A percentile compares a stretch with the other conserved stretches of the same genome.
Conservation (phyloP, 1,140 invertebrate genomes). For the Bombus polaris region DNA sequence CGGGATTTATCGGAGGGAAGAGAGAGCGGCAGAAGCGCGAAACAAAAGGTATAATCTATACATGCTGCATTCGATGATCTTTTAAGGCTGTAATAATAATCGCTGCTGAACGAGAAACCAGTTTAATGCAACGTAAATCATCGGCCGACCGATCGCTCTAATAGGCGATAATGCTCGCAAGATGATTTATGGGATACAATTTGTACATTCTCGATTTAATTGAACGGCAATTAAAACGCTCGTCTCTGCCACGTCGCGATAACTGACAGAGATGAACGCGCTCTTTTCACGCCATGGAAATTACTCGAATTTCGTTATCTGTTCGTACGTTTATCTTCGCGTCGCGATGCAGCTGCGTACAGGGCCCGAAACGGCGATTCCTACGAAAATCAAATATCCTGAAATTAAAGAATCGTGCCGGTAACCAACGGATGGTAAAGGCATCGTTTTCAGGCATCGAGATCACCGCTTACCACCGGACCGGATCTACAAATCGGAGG, state of each 20-base stretch:
- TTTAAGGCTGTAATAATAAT: conserved; percentile 4
- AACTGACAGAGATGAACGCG: background rate
- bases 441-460: conserved; percentile 38
- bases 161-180: conserved; percentile 36
- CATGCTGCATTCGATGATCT: background rate
- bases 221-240: conserved; percentile 44
- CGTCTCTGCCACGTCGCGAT: conserved; percentile 3
- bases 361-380: too few relatives aligned
- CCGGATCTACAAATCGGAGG: background rate
- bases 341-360: too few relatives aligned
- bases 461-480: conserved; percentile 17
- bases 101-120: background rate
- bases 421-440: background rate
- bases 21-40: too few relatives aligned
- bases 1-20: too few relatives aligned
- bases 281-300: background rate
- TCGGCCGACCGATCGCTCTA: conserved; percentile 26
- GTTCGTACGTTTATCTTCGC: background rate
- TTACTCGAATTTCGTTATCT: conserved; percentile 29
- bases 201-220: conserved; percentile 52
- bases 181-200: conserved; percentile 51
- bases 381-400: too few relatives aligned
- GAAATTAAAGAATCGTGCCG: too few relatives aligned
- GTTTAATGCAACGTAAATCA: conserved; percentile 45
- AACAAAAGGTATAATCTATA: too few relatives aligned